Percentiles rank a stretch among this genome's conserved stretches.
phyloP scores from a whole-genome alignment of 2,888 invertebrate species.

The Plebejus argus region DNA sequence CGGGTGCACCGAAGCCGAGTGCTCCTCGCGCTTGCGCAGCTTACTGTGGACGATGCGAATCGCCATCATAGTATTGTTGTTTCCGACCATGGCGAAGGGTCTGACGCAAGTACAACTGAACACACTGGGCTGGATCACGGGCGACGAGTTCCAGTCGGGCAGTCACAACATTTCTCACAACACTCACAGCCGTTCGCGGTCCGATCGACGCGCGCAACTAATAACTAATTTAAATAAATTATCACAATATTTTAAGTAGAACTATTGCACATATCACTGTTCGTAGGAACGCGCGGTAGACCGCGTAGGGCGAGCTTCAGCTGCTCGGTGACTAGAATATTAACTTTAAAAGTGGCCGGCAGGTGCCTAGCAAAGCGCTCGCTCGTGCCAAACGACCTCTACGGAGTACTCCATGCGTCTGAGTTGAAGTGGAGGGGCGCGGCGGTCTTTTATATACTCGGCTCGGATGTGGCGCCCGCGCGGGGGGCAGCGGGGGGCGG shows the following conservation, averaged over 20 bases:
- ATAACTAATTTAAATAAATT: constrained; percentile 78
- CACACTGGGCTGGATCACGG: constrained; percentile 76
- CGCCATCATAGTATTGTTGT: constrained; percentile 92
- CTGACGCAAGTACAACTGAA: constrained; percentile 72
- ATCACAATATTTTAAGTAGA: constrained; percentile 76
- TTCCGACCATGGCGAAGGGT: constrained; percentile 87
- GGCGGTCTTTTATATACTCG: constrained; percentile 72
- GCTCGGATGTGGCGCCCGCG: constrained; percentile 64
- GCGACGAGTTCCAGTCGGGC: constrained; percentile 76
- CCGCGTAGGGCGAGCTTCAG: constrained; percentile 76
- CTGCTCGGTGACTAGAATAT: constrained; percentile 80
- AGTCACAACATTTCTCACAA: constrained; percentile 79
- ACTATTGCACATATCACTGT: constrained; percentile 81
- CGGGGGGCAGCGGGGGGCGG: constrained; percentile 48
- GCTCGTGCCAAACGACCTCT: constrained; percentile 83
- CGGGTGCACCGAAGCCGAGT: constrained; percentile 85
- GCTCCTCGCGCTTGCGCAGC: constrained; percentile 92
- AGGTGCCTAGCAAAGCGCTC: constrained; percentile 82
- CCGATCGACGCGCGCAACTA: constrained; percentile 66
- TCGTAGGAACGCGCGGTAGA: constrained; percentile 77
- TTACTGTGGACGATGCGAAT: constrained; percentile 95
- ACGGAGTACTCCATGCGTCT: constrained; percentile 82
- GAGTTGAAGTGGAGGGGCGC: constrained; percentile 77
- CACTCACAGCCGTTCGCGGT: constrained; percentile 79
- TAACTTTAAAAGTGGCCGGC: constrained; percentile 77